Base-by-base conservation (phyloP, 1,140 invertebrate genomes). In the Penaeus vannamei region DNA sequence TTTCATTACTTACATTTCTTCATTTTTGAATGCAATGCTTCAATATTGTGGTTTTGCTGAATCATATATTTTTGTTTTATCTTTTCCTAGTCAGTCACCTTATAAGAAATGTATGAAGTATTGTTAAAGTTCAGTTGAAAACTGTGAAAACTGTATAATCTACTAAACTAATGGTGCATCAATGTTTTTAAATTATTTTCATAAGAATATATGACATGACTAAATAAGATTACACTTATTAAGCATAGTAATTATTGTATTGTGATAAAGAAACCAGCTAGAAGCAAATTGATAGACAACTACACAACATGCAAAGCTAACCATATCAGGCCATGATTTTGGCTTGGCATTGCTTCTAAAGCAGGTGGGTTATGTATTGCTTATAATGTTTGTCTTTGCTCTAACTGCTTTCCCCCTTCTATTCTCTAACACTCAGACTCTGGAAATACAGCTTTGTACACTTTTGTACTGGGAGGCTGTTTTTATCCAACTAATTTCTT, bases 351-450 rank as follows among this genome's bases (percentile, higher is more conserved):
- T 61, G 86, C 85, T 86, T 86, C 86, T 87, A 42, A 59, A 69
- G 86, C 86, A 87, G 86, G 86, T 87, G 86, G 86, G 86, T 87
- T 87, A n/a, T 87, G 61, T 87, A 61, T 76, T 85, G 69, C 84
- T 85, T 76, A 42, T 77, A 61, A 77, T 85, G 60, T 85, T 85
- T 8, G 26, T 59, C 61, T 81, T 59, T 81, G 79, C 46, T 59
- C 17, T 81, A 81, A 59, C 46, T 59, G 23, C 46, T 26, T n/a
- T 81, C 5, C 17, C 4, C 53, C 23, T 19, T 8, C 46, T 81
- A 81, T 46, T 1, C 22, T 81, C 53, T 53, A 53, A 53, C 17
- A 53, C 53, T 53, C 53, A 7, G 53, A 53, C 12, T 53, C 10
- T 53, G 53, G 46, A 26, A 26, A 10, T 59, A n/a, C 29, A 19